Base-by-base conservation (phyloP, 2,113 vertebrate species). In the Tachysurus vachellii region DNA sequence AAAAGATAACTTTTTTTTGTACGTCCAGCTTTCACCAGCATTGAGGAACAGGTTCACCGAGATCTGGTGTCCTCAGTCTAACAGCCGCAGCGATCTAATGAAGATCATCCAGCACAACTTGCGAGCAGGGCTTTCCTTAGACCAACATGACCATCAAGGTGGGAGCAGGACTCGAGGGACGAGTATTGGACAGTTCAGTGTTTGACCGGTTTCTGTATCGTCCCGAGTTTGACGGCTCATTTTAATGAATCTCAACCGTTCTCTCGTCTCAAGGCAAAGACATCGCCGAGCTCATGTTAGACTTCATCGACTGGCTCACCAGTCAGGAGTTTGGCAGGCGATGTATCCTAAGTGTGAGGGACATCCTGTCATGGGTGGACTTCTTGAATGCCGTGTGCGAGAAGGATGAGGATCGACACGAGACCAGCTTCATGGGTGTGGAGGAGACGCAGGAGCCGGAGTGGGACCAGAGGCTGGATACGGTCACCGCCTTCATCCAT, bases 41-140 rank as follows among this genome's bases (percentile, higher is more conserved):
- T 94, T 99, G 83, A 95, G 98, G 91, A 99, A 99, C 93, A 95
- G 98, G 42, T 99, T 99, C 92, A 99, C 98, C 3, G 98, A 99
- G 94, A 96, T 99, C 92, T 99, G 98, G 98, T 99, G 98, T 89
- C 97, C 98, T 10, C 98, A 98, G 87, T 97, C 93, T 90, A 97
- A 96, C 91, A 94, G 90, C 66, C 96, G 94, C 17, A 90, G 93
- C n/a, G 98, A 99, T 94, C 93, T 99, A 90, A 88, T 97, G 81
- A 95, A 97, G 92, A 97, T 99, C 88, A 94, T 99, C 84, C 96
- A 94, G 80, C 96, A 96, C 93, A 99, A 97, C 93, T 95, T 99
- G 89, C 91, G 89, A 82, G 88, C 96, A 12, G 95, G 95, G n/a
- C 93, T 99, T 68, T 96, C 95, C 16, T 91, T 99, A 7, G 88